phyloP scores from a whole-genome alignment of 2,113 vertebrate genomes.

The Neolamprologus modestus region DNA sequence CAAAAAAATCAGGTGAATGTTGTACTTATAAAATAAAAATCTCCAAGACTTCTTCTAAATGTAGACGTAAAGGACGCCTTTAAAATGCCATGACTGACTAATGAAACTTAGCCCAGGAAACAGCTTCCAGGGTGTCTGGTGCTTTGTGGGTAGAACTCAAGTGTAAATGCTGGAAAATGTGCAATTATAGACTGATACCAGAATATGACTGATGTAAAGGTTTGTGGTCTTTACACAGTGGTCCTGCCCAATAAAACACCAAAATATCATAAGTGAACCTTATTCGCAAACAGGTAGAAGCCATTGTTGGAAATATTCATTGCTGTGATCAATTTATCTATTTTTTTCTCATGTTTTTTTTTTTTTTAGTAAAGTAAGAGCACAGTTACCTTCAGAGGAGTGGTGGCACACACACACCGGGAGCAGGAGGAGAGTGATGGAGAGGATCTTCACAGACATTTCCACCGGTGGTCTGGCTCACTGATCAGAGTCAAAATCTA shows the following conservation, averaged over 20 bases:
- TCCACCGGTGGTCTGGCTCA: background rate
- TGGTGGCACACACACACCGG: fast-evolving
- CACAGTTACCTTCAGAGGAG: background rate
- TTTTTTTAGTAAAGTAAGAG: background rate
- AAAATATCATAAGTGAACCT: too few relatives aligned
- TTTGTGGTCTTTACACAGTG: background rate
- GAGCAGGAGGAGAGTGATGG: background rate
- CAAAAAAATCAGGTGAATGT: background rate
- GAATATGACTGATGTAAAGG: background rate
- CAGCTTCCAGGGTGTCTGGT: fast-evolving
- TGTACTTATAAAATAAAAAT: background rate
- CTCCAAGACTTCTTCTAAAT: background rate
- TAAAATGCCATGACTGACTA: fast-evolving
- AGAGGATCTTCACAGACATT: background rate
- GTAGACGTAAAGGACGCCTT: background rate
- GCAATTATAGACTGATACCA: background rate
- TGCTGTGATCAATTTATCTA: too few relatives aligned
- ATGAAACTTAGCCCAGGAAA: background rate
- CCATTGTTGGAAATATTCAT: background rate
- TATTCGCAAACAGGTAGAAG: fast-evolving
- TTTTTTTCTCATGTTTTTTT: too few relatives aligned
- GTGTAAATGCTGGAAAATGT: background rate
- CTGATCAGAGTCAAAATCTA: background rate
- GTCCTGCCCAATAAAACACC: too few relatives aligned
- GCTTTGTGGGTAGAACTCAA: fast-evolving